Evolutionary conservation across 1,140 invertebrate genomes (phyloP).

Genomic region (Halesus radiatus): DNA sequence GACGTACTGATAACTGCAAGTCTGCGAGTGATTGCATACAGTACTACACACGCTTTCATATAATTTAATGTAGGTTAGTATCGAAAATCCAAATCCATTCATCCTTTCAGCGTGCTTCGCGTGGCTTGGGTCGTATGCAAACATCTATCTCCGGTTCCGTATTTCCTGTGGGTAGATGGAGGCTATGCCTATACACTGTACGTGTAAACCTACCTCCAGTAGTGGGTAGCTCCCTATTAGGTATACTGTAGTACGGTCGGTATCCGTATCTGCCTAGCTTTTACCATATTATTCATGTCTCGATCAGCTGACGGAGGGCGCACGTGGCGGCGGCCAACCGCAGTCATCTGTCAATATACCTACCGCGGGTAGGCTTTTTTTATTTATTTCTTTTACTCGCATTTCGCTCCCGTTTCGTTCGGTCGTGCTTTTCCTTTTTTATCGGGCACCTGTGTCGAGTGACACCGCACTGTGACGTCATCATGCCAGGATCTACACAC

Average conservation of each 20-base stretch:
- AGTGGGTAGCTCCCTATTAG: not conserved
- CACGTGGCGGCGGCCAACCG: constrained; percentile 23
- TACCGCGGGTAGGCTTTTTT: constrained; percentile 4
- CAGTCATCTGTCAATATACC: constrained; percentile 7
- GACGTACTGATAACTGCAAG: too few species aligned
- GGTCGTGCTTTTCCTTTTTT: constrained; percentile 15
- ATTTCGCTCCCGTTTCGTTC: constrained; percentile 9
- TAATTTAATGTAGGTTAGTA: not conserved
- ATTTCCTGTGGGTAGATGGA: not conserved
- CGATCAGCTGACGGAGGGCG: constrained; percentile 26
- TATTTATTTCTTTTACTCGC: constrained; percentile 20
- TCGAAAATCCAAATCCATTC: constrained; percentile 35
- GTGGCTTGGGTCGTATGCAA: constrained; percentile 4
- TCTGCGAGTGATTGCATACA: too few species aligned
- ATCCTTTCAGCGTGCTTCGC: constrained; percentile 8
- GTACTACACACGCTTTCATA: too few species aligned
- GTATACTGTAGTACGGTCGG: not conserved
- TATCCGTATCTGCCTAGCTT: not conserved
- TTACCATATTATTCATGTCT: constrained; percentile 20
- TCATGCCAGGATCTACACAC: too few species aligned
- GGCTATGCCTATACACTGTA: not conserved
- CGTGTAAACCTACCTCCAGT: not conserved
- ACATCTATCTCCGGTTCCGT: not conserved
- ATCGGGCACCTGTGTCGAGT: constrained; percentile 22
- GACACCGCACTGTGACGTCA: not conserved